These are phyloP conservation scores for Trisateles emortualis DNA, from an alignment of 2,888 invertebrate species.

Conservation along the genomic window DNA sequence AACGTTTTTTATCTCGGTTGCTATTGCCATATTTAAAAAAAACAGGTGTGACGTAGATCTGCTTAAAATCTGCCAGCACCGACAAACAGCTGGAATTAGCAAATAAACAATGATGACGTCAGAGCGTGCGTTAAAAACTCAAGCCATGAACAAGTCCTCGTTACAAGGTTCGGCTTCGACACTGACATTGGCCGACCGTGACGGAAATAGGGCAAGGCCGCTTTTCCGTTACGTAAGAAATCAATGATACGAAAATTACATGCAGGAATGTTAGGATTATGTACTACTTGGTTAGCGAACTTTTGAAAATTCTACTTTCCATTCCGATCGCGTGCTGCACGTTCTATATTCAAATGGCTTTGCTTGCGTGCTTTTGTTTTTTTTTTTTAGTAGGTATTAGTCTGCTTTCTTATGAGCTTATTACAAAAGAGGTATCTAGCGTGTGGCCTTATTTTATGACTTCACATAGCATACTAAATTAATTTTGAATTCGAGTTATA, in stretches of 20 bases:
- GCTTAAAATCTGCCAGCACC: slow-evolving; percentile 14
- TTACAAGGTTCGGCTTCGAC: slow-evolving; percentile 50
- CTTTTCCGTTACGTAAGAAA: slow-evolving; percentile 49
- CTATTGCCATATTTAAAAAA: neutral
- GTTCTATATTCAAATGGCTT: slow-evolving; percentile 16
- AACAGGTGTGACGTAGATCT: neutral
- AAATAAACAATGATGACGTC: slow-evolving; percentile 43
- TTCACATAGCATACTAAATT: no score
- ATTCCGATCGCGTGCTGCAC: slow-evolving; percentile 7
- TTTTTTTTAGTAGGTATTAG: neutral
- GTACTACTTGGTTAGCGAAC: slow-evolving; percentile 11
- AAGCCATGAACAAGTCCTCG: slow-evolving; percentile 42
- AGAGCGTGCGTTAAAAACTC: slow-evolving; percentile 30
- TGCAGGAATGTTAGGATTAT: slow-evolving; percentile 21
- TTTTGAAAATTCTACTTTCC: neutral
- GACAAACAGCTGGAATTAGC: slow-evolving; percentile 30
- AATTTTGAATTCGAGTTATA: no score
- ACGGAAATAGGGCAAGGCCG: slow-evolving; percentile 66
- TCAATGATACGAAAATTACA: slow-evolving; percentile 17
- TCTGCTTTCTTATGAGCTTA: no score
- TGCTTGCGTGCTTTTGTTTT: slow-evolving; percentile 9
- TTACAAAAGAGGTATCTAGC: no score
- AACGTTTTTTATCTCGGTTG: no score
- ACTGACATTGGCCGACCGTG: slow-evolving; percentile 70
- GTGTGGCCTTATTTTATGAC: no score